These are phyloP conservation scores for Molanna angustata DNA, from an alignment of 2,888 invertebrate species.

Conservation along the genomic window DNA sequence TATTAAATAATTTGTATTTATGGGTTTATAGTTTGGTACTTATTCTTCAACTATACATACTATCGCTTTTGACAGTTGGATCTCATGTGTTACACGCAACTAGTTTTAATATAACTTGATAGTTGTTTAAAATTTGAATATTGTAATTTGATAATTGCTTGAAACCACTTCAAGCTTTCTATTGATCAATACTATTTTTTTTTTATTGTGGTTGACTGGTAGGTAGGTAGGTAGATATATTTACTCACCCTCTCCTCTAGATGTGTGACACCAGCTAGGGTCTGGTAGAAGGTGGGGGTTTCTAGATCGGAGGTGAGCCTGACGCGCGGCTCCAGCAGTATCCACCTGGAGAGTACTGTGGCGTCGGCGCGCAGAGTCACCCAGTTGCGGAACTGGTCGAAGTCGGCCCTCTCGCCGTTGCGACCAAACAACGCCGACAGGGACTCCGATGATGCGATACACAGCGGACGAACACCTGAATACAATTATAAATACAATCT, in stretches of 20 bases:
- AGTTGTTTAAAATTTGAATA: no score
- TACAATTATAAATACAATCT: background rate
- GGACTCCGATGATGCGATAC: constrained; percentile 13
- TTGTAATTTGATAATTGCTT: no score
- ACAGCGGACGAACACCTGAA: constrained; percentile 11
- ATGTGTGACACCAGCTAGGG: constrained; percentile 91
- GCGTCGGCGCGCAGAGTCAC: constrained; percentile 71
- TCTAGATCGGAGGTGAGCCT: constrained; percentile 78
- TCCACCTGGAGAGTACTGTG: constrained; percentile 79
- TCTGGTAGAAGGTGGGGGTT: constrained; percentile 90
- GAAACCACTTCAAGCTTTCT: no score
- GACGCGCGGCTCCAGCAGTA: constrained; percentile 69
- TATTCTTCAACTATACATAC: no score
- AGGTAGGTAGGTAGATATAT: no score
- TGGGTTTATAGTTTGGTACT: no score
- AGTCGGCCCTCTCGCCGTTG: constrained; percentile 55
- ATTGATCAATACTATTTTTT: no score
- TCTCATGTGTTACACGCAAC: no score
- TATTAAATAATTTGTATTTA: no score
- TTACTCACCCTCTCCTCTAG: constrained; percentile 67
- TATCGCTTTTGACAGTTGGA: no score
- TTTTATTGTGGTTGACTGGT: no score
- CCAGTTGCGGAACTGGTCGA: constrained; percentile 79
- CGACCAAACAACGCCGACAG: constrained; percentile 42
- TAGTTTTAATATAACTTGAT: no score